Evolutionary conservation across 2,113 vertebrate species (phyloP).

Genomic region (Pelusios castaneus): DNA sequence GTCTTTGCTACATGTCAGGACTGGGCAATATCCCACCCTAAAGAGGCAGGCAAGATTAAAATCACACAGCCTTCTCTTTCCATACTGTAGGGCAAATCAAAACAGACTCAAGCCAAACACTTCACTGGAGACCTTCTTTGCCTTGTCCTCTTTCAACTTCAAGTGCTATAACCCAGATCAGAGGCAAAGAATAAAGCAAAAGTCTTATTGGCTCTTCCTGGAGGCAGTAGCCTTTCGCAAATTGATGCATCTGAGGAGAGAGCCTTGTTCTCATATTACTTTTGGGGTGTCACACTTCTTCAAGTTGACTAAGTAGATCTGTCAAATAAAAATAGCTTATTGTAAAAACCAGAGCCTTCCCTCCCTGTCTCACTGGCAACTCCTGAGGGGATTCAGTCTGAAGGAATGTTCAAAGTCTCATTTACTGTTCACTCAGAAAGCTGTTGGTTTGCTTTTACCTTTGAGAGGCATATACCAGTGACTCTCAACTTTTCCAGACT

Average conservation of each 20-base stretch:
- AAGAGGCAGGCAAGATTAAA: background rate
- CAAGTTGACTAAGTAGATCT: background rate
- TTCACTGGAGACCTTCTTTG: accelerated
- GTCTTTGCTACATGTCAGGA: background rate
- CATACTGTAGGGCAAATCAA: background rate
- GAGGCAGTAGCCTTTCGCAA: background rate
- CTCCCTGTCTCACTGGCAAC: accelerated
- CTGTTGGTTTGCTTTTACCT: background rate
- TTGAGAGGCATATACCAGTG: background rate
- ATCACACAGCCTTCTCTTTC: background rate
- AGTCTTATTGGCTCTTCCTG: background rate
- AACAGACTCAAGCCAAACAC: accelerated
- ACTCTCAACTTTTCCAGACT: no score
- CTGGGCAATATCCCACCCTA: background rate
- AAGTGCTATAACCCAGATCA: background rate
- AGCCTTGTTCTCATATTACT: background rate
- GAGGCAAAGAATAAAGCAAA: background rate
- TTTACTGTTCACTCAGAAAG: background rate
- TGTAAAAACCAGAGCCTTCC: background rate
- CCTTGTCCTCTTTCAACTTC: background rate
- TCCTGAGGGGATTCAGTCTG: accelerated
- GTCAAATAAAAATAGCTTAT: background rate
- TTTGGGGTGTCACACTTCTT: background rate
- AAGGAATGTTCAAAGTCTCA: background rate
- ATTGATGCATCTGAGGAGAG: accelerated